Evolutionary conservation across 2,113 vertebrate species (phyloP), one percentile per base, ranked within the genome.

Genomic region (Xyrauchen texanus): DNA sequence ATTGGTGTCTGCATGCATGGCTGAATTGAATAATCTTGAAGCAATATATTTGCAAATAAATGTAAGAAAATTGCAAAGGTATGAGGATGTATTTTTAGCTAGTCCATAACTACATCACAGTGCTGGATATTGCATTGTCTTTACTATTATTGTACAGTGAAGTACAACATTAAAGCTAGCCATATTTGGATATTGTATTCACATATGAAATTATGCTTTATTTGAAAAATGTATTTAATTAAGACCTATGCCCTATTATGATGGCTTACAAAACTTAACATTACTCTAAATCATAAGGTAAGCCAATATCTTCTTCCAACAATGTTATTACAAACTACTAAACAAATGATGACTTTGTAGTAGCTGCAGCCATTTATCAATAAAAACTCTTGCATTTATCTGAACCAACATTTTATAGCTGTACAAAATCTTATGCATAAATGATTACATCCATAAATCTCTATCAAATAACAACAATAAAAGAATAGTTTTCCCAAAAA

Each of bases 11-110:
- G 42, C 8, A 55, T 0, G 16, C 46, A 60, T 60, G 44, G 5
- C 11, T 60, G 42, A 4, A 60, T 60, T 21, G n/a, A 72, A 61
- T 73, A 60, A 61, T 73, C 70, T 73, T 4, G 0, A 73, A 73
- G 70, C 44, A 73, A 73, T 73, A 47, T 47, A 73, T 73, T 60
- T 61, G 44, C 44, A 73, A 44, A 60, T 73, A 6, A 60, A 60
- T n/a, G 16, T 44, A 60, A 15, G 15, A 21, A 73, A 72, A 73
- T 21, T 73, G 70, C 15, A 15, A 47, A 21, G 2, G 9, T 5
- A 16, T 6, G 8, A 34, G 21, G 21, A 60, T 60, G 8, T 60
- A 61, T 73, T 61, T 71, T 73, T 21, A 61, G 44, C 70, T 44
- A 47, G 44, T 60, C 9, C 44, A 47, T 73, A 73, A 73, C 44